Conservation (phyloP, 2,113 vertebrate species). For the Bubo bubo region DNA sequence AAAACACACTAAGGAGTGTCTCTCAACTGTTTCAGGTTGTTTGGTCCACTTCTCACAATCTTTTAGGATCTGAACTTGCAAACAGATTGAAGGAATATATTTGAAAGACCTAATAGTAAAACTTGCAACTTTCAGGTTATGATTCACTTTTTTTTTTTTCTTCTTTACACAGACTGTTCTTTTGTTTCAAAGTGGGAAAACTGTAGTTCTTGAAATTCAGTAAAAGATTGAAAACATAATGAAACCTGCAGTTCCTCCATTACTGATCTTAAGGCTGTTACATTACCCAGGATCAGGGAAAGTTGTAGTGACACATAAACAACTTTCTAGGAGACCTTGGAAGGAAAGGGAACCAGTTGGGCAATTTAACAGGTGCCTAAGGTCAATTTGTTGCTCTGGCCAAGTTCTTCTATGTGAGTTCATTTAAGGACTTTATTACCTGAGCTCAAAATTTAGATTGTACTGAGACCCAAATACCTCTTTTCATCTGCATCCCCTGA, state of each 20-base stretch:
- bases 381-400: background rate
- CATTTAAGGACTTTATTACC: background rate
- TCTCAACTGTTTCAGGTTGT: background rate
- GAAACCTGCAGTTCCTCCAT: background rate
- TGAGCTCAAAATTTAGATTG: background rate
- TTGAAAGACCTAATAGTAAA: background rate
- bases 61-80: slow-evolving; percentile 26
- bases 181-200: background rate
- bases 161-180: background rate
- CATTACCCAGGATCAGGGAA: background rate
- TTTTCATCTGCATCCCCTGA: background rate
- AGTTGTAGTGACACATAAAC: background rate
- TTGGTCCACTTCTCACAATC: background rate
- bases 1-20: background rate
- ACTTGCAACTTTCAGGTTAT: background rate
- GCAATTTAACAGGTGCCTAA: background rate
- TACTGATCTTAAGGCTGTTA: background rate
- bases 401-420: background rate
- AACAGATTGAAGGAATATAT: background rate
- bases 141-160: background rate
- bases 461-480: background rate
- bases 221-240: background rate
- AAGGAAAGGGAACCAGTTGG: background rate
- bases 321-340: background rate
- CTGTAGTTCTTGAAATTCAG: background rate